Conservation (phyloP, 2,113 vertebrate genomes). For the Syngnathus typhle region DNA sequence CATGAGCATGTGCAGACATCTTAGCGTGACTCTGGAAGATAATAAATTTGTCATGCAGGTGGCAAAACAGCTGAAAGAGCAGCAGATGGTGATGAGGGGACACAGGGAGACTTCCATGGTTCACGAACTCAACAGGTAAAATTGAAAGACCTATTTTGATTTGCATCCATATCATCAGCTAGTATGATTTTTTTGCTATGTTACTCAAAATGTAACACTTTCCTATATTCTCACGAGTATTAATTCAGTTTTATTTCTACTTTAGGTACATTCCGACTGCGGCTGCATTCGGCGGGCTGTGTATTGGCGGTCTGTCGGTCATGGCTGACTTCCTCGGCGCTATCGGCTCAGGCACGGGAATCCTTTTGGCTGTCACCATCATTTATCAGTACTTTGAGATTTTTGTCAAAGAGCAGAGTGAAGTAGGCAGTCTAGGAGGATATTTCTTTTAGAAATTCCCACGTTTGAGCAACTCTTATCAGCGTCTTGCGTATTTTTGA, state of each 20-base stretch:
- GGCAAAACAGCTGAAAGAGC: conserved; percentile 90
- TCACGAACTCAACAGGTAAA: conserved; percentile 94
- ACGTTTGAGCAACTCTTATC: conserved; percentile 24
- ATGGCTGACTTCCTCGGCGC: conserved; percentile 96
- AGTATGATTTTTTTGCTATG: background rate
- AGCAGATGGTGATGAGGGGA: conserved; percentile 82
- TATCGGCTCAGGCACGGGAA: conserved; percentile 97
- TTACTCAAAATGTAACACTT: background rate
- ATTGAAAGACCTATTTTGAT: background rate
- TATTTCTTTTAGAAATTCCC: conserved; percentile 82
- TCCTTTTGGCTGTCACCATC: conserved; percentile 93
- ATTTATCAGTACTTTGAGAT: conserved; percentile 99
- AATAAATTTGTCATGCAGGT: conserved; percentile 67
- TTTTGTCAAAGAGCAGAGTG: conserved; percentile 98
- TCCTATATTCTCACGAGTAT: background rate
- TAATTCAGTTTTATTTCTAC: background rate
- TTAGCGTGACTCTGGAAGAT: background rate
- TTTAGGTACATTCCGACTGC: conserved; percentile 96
- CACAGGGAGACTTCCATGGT: conserved; percentile 99
- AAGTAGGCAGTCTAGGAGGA: conserved; percentile 95
- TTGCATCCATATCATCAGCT: background rate
- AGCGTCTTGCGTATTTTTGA: conserved; percentile 34
- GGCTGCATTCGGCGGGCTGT: conserved; percentile 94
- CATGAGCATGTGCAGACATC: background rate
- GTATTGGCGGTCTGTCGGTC: conserved; percentile 94